Base-by-base conservation (phyloP, 2,797 vertebrate species). In the Sebastolobus alascanus region DNA sequence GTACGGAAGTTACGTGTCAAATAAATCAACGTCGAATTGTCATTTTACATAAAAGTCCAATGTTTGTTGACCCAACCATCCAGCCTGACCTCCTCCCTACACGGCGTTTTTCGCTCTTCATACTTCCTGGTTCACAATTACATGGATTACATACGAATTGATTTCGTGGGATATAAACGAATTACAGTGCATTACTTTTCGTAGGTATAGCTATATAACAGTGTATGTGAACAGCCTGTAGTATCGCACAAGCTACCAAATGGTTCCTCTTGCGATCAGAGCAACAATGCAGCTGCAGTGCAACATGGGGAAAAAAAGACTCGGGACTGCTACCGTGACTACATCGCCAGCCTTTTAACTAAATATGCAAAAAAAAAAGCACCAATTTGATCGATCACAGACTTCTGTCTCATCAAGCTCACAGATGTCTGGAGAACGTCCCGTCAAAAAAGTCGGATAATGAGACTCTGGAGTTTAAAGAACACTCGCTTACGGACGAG, bases 301-400 rank as follows among this genome's bases (percentile, higher is more conserved):
- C 43, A 67, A 75, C 37, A 43, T 58, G 3, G 5, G 1, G 7
- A 43, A 14, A 65, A 80, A 70, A 76, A 73, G 29, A 20, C 65
- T 59, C 59, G 35, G 33, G 27, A n/a, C 29, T 61, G 68, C 67
- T 83, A 55, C 50, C 50, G 14, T 46, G 59, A 58, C 63, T 70
- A 25, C 25, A 31, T 37, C n/a, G 12, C 27, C 40, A 68, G 35
- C 35, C 56, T 84, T 80, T 77, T 31, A 74, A 65, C 71, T 54
- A 78, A 70, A 65, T 58, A 60, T 38, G 52, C 73, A 68, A 74
- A 84, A 43, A 25, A 25, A 25, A 25, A 18, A 46, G 16, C 67
- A 50, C 33, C n/a, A 35, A 54, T 77, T 66, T 59, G 25, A 72
- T 77, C 52, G 56, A 43, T 50, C 40, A 4, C 8, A 31, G 27